phyloP scores from a whole-genome alignment of 2,113 vertebrate species.

The Dipodomys stephensi region DNA sequence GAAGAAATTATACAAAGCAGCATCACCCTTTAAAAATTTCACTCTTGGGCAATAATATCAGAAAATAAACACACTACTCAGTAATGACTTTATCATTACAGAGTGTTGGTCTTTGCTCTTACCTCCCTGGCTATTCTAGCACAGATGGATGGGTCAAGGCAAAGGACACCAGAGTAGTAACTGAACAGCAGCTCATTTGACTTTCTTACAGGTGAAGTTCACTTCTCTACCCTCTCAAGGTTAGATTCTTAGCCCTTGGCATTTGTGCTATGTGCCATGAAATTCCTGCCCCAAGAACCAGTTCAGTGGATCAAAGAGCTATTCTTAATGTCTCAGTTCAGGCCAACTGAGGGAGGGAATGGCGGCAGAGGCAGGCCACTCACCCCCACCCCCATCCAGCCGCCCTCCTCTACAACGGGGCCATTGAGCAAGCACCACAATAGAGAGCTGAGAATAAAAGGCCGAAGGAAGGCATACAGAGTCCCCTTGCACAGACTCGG shows the following conservation, averaged over 20 bases:
- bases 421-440: slow-evolving; percentile 78
- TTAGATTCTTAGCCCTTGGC: slow-evolving; percentile 49
- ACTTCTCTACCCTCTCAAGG: slow-evolving; percentile 38
- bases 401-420: slow-evolving; percentile 63
- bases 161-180: background rate
- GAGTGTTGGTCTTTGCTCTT: slow-evolving; percentile 3
- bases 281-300: slow-evolving; percentile 62
- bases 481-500: slow-evolving; percentile 71
- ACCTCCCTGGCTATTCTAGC: background rate
- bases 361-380: slow-evolving; percentile 66
- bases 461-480: slow-evolving; percentile 72
- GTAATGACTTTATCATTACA: background rate
- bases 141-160: background rate
- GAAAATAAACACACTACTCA: slow-evolving; percentile 44
- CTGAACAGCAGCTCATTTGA: background rate
- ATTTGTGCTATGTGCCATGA: slow-evolving; percentile 46
- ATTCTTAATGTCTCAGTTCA: slow-evolving; percentile 72
- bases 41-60: slow-evolving; percentile 14
- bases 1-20: slow-evolving; percentile 48
- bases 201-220: slow-evolving; percentile 36
- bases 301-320: slow-evolving; percentile 79
- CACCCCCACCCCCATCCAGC: slow-evolving; percentile 62
- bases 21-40: slow-evolving; percentile 25
- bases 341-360: slow-evolving; percentile 65
- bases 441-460: slow-evolving; percentile 73